phyloP scores from a whole-genome alignment of 2,888 invertebrate genomes.

The Chymomyza procnemis region DNA sequence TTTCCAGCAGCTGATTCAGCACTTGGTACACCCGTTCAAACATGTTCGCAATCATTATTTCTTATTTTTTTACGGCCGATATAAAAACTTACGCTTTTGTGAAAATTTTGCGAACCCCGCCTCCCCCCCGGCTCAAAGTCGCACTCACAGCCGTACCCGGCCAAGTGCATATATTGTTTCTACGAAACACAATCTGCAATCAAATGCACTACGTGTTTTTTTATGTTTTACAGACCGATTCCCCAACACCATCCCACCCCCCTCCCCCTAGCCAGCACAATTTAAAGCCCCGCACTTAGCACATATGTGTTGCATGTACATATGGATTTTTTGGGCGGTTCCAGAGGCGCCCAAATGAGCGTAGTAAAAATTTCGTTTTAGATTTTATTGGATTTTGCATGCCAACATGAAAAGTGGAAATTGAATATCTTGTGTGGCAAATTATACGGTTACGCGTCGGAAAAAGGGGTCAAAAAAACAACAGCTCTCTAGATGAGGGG shows the following conservation, averaged over 20 bases:
- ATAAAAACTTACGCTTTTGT: background rate
- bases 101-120: conserved; percentile 17
- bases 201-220: conserved; percentile 53
- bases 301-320: background rate
- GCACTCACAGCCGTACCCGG: conserved; percentile 3
- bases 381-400: background rate
- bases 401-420: background rate
- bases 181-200: conserved; percentile 41
- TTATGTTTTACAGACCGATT: conserved; percentile 17
- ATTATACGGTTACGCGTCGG: too few species aligned
- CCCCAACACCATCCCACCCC: too few species aligned
- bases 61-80: conserved; percentile 7
- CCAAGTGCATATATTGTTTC: conserved; percentile 10
- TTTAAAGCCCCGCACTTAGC: background rate
- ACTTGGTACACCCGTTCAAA: conserved; percentile 8
- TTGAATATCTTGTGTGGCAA: background rate
- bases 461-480: background rate
- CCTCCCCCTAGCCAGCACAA: too few species aligned
- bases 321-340: background rate
- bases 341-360: background rate
- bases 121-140: conserved; percentile 29
- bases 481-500: too few species aligned
- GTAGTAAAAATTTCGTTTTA: background rate
- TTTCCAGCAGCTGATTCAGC: too few species aligned
- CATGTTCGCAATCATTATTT: conserved; percentile 25